A percentile compares a stretch with the other conserved stretches of the same genome.
These are phyloP conservation scores for Crossocerus cetratus DNA, from an alignment of 2,888 invertebrate species.

Conservation along the genomic window DNA sequence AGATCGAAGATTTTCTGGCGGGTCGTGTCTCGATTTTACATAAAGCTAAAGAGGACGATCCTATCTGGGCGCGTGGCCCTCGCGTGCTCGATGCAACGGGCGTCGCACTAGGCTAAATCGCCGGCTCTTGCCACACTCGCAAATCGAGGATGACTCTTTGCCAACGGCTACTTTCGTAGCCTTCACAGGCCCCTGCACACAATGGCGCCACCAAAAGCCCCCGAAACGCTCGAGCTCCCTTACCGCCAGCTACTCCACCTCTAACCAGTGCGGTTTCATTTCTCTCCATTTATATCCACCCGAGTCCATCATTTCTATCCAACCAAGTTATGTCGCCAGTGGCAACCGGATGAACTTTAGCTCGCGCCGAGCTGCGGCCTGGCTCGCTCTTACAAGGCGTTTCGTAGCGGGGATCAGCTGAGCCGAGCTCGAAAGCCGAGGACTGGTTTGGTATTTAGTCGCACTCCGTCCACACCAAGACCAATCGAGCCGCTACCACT, in stretches of 20 bases:
- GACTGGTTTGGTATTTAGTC: conserved; percentile 3
- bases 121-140: not conserved
- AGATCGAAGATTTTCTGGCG: too few relatives aligned
- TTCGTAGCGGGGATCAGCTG: conserved; percentile 31
- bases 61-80: not conserved
- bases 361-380: too few relatives aligned
- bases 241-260: too few relatives aligned
- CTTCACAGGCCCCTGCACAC: conserved; percentile 50
- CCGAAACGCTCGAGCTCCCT: too few relatives aligned
- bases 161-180: conserved; percentile 39
- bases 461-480: not conserved
- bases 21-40: too few relatives aligned
- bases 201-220: conserved; percentile 12
- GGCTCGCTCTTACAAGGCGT: conserved; percentile 16
- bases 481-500: not conserved
- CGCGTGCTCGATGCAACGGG: not conserved
- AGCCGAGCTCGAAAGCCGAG: conserved; percentile 28
- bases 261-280: too few relatives aligned
- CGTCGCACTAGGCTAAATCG: not conserved
- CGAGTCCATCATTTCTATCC: too few relatives aligned
- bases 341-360: too few relatives aligned
- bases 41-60: too few relatives aligned
- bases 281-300: too few relatives aligned
- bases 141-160: conserved; percentile 50
- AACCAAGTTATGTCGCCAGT: too few relatives aligned